These are phyloP conservation scores for Salmo trutta DNA, from an alignment of 2,797 vertebrate genomes.

Conservation along the genomic window DNA sequence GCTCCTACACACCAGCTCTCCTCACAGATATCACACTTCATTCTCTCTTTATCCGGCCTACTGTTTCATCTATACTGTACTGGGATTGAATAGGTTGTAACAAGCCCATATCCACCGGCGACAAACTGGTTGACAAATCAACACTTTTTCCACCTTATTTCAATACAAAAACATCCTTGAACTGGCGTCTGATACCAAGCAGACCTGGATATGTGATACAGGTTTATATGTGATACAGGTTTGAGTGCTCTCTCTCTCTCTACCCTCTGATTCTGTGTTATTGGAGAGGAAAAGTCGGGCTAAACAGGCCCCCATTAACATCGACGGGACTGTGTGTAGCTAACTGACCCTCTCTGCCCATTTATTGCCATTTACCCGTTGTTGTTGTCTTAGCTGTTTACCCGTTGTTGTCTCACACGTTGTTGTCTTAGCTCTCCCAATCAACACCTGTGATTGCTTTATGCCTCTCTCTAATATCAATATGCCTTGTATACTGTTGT, in stretches of 20 bases:
- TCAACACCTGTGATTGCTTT: too few species aligned
- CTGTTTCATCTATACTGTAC: background rate
- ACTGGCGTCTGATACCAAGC: background rate
- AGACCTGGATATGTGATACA: background rate
- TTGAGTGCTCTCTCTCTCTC: background rate
- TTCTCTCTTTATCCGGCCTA: background rate
- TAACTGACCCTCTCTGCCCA: too few species aligned
- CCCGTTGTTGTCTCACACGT: too few species aligned
- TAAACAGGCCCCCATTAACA: too few species aligned
- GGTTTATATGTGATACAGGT: background rate
- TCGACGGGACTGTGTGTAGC: too few species aligned
- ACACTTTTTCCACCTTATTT: background rate
- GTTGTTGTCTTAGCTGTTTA: too few species aligned
- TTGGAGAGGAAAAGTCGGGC: too few species aligned
- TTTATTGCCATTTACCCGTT: too few species aligned
- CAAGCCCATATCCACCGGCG: background rate
- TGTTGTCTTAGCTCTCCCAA: too few species aligned
- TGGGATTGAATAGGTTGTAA: background rate
- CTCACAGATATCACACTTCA: background rate
- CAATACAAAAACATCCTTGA: background rate
- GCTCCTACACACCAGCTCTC: constrained; percentile 25
- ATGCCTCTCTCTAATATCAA: too few species aligned
- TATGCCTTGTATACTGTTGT: too few species aligned
- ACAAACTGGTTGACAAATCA: background rate
- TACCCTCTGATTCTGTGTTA: background rate